phyloP scores from a whole-genome alignment of 2,888 invertebrate genomes.

The Agonopterix alstromeriana region DNA sequence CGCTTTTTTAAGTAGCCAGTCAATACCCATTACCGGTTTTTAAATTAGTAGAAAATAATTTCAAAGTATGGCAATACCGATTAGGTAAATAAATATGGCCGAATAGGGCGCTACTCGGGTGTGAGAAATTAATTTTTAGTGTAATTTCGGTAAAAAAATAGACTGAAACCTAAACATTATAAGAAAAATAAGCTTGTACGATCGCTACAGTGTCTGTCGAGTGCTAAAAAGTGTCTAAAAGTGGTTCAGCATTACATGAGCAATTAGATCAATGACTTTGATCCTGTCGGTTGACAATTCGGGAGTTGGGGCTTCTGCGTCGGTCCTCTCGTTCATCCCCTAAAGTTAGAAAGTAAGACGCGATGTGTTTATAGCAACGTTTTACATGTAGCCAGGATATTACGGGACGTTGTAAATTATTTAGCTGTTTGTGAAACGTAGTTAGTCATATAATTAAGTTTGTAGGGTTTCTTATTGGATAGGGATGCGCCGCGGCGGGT shows the following conservation, averaged over 20 bases:
- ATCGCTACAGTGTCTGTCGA: slow-evolving; percentile 10
- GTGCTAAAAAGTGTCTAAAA: slow-evolving; percentile 15
- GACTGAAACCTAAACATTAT: not conserved
- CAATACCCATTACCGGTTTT: too few species aligned
- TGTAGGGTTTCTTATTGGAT: slow-evolving; percentile 43
- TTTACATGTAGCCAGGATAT: slow-evolving; percentile 24
- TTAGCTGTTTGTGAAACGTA: slow-evolving; percentile 15
- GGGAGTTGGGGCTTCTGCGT: slow-evolving; percentile 48
- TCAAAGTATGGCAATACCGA: slow-evolving; percentile 23
- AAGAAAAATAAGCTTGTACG: slow-evolving; percentile 9
- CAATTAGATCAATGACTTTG: slow-evolving; percentile 61
- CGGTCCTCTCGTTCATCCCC: slow-evolving; percentile 43
- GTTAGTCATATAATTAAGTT: slow-evolving; percentile 36
- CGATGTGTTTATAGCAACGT: slow-evolving; percentile 36
- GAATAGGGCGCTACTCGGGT: slow-evolving; percentile 25
- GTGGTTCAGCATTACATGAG: slow-evolving; percentile 30
- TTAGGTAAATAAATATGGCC: slow-evolving; percentile 71
- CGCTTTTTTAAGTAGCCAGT: too few species aligned
- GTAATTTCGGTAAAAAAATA: too few species aligned
- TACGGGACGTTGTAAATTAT: slow-evolving; percentile 23
- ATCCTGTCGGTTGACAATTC: slow-evolving; percentile 50
- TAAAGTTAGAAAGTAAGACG: slow-evolving; percentile 48
- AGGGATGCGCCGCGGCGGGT: slow-evolving; percentile 38
- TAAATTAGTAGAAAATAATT: too few species aligned
- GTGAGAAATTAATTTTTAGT: slow-evolving; percentile 17